Base-by-base conservation (phyloP, 2,888 invertebrate species). In the Diarsia rubi region DNA sequence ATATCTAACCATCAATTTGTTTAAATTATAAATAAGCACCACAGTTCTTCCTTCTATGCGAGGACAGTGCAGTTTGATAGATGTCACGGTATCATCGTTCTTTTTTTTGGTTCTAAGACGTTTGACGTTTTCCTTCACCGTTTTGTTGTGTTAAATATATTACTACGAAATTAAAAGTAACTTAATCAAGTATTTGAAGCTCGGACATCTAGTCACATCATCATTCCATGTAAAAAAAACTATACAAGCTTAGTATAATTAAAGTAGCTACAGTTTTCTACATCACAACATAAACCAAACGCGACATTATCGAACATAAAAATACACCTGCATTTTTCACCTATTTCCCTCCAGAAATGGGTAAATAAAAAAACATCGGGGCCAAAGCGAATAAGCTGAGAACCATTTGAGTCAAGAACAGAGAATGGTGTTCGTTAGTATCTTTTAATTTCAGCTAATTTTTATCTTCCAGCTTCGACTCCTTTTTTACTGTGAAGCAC, bases 361-460 rank as follows among this genome's bases (percentile, higher is more conserved):
- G 47, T 65, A 76, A 75, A 74, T 49, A 77, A 79, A 82, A 86
- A 86, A 81, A 73, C 63, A 78, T 73, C 69, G 42, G 9, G 42
- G 37, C 65, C 27, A 76, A 81, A 78, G 66, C 79, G 77, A 87
- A 87, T 83, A 87, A 87, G 88, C 88, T 76, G 81, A 84, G 82
- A 81, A 82, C 72, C 80, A 75, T 86, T 85, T 81, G 82, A 83
- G 81, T 81, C 82, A 65, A 77, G 68, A 73, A 63, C 75, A 75
- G 84, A 94, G 95, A 96, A 96, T 96, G 91, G 95, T 92, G 92
- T 96, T 96, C 96, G 95, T 96, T 96, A 96, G 96, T 92, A 92
- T 93, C 93, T 96, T 96, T 96, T 96, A 96, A 97, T 97, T 96
- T 96, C 94, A 95, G 95, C 96, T 97, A 97, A 96, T 96, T 97